Evolutionary conservation across 2,113 vertebrate genomes (phyloP), one percentile per base, ranked within the genome.

Genomic region (Podarcis raffonei): DNA sequence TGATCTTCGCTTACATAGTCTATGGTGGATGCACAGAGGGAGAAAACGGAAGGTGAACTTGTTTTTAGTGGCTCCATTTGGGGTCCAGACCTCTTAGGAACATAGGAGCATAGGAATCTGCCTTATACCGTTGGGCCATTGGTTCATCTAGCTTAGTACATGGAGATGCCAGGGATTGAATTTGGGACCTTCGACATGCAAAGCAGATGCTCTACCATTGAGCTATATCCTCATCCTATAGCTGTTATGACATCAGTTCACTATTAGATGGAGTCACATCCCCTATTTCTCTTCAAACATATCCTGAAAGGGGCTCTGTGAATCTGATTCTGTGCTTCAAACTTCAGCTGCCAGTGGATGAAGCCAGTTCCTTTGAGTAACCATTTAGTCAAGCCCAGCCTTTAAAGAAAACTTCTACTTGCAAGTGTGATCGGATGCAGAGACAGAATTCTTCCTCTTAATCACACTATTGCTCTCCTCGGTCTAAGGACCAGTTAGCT

Each of bases 301-400:
- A 62, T 25, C 18, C 9, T 81, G 79, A 62, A n/a, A n/a, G 69
- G 9, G 48, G 48, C 11, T 82, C 71, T 75, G 48, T n/a, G 27
- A 25, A 59, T 15, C 2, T n/a, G 65, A 15, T 22, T 42, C 48
- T 23, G 1, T 39, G 5, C 35, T 53, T 74, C 35, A 39, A 32
- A 74, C 30, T 42, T 80, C 39, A 89, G 42, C 27, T 57, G 1
- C 11, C 75, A 77, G 85, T 87, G 81, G 86, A 85, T 37, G 32
- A 83, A n/a, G 77, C 27, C 30, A 32, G 3, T 1, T 75, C 23
- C 57, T 74, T 53, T 53, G 48, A 53, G 25, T 18, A 1, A 3
- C 16, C 0, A 0, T 84, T 88, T n/a, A 5, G 23, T 22, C 8
- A 0, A 0, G 2, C 42, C 79, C 27, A 83, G 59, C 81, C 53